These are phyloP conservation scores for Cerastis leucographa DNA, from an alignment of 2,888 invertebrate species.

Conservation along the genomic window DNA sequence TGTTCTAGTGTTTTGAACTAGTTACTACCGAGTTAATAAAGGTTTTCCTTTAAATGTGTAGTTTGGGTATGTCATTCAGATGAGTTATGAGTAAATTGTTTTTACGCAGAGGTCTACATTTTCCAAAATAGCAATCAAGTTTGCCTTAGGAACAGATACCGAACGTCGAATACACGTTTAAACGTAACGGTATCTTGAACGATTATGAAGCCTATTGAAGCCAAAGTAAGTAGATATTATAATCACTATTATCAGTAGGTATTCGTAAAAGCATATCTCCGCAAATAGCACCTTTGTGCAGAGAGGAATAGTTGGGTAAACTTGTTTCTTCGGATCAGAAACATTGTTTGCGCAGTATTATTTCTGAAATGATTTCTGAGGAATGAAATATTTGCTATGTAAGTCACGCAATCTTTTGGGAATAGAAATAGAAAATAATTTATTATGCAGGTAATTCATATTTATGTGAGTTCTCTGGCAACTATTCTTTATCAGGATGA, in stretches of 20 bases:
- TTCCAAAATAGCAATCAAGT: not conserved
- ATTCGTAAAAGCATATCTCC: slow-evolving; percentile 61
- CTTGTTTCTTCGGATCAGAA: slow-evolving; percentile 61
- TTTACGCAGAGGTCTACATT: not conserved
- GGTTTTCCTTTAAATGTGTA: not conserved
- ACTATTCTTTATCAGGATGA: not conserved
- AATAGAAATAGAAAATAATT: slow-evolving; percentile 20
- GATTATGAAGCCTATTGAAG: slow-evolving; percentile 24
- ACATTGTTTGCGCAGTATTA: slow-evolving; percentile 65
- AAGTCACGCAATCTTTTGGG: slow-evolving; percentile 31
- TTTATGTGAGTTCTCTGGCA: not conserved
- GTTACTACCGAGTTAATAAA: not conserved
- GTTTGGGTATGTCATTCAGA: not conserved
- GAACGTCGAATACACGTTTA: slow-evolving; percentile 5
- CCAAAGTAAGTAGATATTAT: slow-evolving; percentile 18
- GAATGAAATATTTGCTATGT: slow-evolving; percentile 38
- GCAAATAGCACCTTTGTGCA: slow-evolving; percentile 62
- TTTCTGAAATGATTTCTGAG: slow-evolving; percentile 56
- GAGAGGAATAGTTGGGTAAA: slow-evolving; percentile 67
- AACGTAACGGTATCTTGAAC: slow-evolving; percentile 32
- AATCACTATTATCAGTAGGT: slow-evolving; percentile 41
- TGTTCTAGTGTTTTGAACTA: not conserved
- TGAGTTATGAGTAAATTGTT: not conserved
- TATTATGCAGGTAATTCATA: not conserved
- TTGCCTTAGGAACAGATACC: slow-evolving; percentile 6